Percentiles rank a stretch among this genome's conserved stretches.
phyloP scores from a whole-genome alignment of 2,113 vertebrate genomes.

The Dipodomys stephensi region DNA sequence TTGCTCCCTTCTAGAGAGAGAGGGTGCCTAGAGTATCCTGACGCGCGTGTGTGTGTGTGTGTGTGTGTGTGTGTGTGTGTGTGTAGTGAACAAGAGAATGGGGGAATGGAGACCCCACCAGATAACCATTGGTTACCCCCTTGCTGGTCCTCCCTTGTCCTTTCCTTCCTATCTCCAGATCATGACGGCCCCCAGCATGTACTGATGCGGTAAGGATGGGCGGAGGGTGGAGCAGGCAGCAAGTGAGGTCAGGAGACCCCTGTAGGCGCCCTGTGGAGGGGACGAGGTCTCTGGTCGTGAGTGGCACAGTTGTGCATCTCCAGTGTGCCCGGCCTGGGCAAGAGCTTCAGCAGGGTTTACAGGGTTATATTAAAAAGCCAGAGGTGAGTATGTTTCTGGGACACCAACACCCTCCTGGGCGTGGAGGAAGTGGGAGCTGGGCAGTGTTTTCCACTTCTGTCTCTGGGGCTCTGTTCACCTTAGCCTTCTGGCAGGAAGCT shows the following conservation, averaged over 20 bases:
- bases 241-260: not conserved
- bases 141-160: not conserved
- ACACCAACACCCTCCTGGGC: not conserved
- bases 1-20: too few species aligned
- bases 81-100: not conserved
- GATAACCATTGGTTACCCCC: not conserved
- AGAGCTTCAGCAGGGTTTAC: not conserved
- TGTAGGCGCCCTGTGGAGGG: fast-evolving
- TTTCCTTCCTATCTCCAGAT: too few species aligned
- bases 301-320: fast-evolving
- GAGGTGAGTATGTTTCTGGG: not conserved
- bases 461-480: not conserved
- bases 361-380: not conserved
- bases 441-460: not conserved
- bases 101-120: not conserved
- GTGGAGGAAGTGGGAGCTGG: not conserved
- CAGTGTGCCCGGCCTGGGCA: not conserved
- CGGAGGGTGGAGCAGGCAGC: too few species aligned
- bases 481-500: not conserved
- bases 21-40: too few species aligned
- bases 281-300: too few species aligned
- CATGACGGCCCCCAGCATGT: fast-evolving
- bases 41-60: not conserved
- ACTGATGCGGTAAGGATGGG: not conserved
- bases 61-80: not conserved